A percentile compares a stretch with the other conserved stretches of the same genome.
Evolutionary conservation across 2,888 invertebrate species (phyloP).

Genomic region (Pheosia gnoma): DNA sequence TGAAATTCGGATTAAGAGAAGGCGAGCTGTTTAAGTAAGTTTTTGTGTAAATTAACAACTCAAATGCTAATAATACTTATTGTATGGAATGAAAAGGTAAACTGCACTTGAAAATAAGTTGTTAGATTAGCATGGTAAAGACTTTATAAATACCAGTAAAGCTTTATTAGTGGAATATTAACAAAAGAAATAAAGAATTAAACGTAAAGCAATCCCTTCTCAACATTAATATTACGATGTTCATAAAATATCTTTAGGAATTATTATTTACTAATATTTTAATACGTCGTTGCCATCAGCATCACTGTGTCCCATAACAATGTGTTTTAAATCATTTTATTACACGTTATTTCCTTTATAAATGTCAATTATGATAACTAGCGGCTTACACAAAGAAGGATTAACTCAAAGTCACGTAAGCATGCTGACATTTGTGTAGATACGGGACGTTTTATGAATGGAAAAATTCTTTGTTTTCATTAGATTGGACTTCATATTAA

Average conservation of each 20-base stretch:
- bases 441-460: constrained; percentile 1
- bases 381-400: constrained; percentile 50
- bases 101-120: too few species aligned
- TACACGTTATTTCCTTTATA: constrained; percentile 58
- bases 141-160: too few species aligned
- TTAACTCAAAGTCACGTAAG: constrained; percentile 54
- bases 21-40: not conserved
- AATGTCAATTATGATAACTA: constrained; percentile 58
- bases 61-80: constrained; percentile 1
- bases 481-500: not conserved
- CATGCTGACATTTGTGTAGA: constrained; percentile 11
- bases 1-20: not conserved
- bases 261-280: not conserved
- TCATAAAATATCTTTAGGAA: too few species aligned
- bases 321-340: constrained; percentile 44
- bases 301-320: constrained; percentile 18
- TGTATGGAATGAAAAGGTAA: not conserved
- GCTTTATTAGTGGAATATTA: too few species aligned
- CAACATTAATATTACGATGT: too few species aligned
- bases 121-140: not conserved
- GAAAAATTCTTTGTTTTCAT: not conserved
- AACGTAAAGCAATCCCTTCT: not conserved
- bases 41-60: constrained; percentile 19
- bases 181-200: too few species aligned
- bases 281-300: constrained; percentile 10